Conservation (phyloP, 2,113 vertebrate species). For the Raja brachyura region DNA sequence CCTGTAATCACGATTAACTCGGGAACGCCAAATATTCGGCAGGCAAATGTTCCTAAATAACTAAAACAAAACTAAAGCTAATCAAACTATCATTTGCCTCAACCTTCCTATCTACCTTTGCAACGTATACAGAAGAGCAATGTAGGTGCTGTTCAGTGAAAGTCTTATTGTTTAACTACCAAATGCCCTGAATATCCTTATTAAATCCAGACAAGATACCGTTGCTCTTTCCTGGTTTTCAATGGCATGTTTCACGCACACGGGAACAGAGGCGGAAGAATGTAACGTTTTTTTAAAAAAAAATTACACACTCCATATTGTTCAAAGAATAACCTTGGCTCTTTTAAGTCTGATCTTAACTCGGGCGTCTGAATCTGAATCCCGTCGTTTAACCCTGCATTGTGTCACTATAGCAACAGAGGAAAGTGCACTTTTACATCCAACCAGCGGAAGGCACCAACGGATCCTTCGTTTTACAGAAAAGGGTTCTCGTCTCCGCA, state of each 20-base stretch:
- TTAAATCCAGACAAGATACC: not conserved
- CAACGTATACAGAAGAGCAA: not conserved
- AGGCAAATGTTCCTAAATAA: not conserved
- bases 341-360: not conserved
- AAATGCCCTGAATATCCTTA: not conserved
- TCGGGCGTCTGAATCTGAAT: not conserved
- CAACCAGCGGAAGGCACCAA: not conserved
- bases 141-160: not conserved
- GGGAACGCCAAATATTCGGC: too few relatives aligned
- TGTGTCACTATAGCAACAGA: conserved; percentile 33
- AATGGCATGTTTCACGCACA: not conserved
- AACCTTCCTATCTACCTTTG: not conserved
- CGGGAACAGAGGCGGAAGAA: not conserved
- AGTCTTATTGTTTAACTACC: too few relatives aligned
- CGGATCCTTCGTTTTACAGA: too few relatives aligned
- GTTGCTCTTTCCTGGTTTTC: not conserved
- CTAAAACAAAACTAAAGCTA: not conserved
- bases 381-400: not conserved
- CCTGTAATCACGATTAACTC: not conserved
- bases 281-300: not conserved
- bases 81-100: not conserved
- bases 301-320: not conserved
- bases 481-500: not conserved
- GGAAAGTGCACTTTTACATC: not conserved
- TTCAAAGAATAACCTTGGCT: not conserved